Conservation (phyloP, 2,888 invertebrate species). For the Cepaea hortensis region DNA sequence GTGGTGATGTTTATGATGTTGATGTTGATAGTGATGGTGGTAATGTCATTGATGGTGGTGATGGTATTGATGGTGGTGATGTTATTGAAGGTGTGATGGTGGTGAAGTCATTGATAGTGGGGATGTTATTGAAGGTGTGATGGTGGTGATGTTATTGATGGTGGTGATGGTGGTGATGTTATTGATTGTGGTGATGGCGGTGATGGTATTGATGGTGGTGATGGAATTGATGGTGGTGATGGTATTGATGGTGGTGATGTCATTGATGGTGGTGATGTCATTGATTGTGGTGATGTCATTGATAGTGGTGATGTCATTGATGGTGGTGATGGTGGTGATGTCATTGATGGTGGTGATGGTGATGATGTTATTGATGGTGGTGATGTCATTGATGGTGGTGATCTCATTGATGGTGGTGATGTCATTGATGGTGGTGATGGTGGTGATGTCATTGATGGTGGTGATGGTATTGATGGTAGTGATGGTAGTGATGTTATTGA, state of each 20-base stretch:
- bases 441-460: background rate
- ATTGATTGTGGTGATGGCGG: background rate
- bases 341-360: too few relatives aligned
- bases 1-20: background rate
- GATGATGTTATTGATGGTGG: background rate
- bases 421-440: too few relatives aligned
- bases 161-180: background rate
- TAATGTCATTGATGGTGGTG: background rate
- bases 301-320: too few relatives aligned
- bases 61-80: background rate
- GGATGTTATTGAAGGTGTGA: background rate
- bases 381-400: constrained; percentile 8
- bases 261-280: too few relatives aligned
- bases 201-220: background rate
- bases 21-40: background rate
- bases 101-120: background rate
- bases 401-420: background rate
- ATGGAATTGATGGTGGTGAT: background rate
- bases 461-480: background rate
- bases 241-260: background rate
- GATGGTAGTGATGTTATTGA: background rate
- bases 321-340: too few relatives aligned
- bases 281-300: too few relatives aligned
- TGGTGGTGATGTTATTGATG: background rate
- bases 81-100: background rate